These are phyloP conservation scores for Gerris buenoi DNA, from an alignment of 1,140 invertebrate species.

Conservation along the genomic window DNA sequence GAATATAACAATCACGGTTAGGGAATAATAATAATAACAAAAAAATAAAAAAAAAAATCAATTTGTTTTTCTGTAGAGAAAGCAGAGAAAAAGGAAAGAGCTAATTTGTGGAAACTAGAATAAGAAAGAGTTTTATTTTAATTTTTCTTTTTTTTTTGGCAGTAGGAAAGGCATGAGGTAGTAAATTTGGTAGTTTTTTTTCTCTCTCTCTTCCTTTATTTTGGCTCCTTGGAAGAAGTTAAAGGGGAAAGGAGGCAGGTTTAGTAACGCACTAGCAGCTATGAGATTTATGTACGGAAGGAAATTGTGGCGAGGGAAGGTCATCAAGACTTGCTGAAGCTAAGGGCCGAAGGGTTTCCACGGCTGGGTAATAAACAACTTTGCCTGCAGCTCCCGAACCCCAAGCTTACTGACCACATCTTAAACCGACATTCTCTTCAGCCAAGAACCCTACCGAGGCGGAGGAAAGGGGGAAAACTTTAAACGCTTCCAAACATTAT, in stretches of 20 bases:
- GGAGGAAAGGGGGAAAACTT: too few relatives aligned
- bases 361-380: not conserved
- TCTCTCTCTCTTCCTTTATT: not conserved
- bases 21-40: not conserved
- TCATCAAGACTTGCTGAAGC: not conserved
- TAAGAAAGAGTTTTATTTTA: not conserved
- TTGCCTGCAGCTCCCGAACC: not conserved
- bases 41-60: not conserved
- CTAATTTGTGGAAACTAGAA: not conserved
- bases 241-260: not conserved
- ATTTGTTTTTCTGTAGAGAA: not conserved
- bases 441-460: too few relatives aligned
- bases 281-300: conserved; percentile 8
- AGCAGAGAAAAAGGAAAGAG: not conserved
- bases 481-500: too few relatives aligned
- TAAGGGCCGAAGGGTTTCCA: too few relatives aligned
- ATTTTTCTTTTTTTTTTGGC: not conserved
- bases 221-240: not conserved
- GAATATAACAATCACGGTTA: too few relatives aligned
- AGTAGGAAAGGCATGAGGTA: conserved; percentile 1
- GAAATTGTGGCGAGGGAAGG: not conserved
- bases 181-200: conserved; percentile 1
- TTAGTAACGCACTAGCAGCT: conserved; percentile 22
- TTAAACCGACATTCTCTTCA: not conserved
- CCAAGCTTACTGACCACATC: not conserved